A percentile compares a stretch with the other conserved stretches of the same genome.
phyloP scores from a whole-genome alignment of 2,797 vertebrate species.

The Mus minutoides region DNA sequence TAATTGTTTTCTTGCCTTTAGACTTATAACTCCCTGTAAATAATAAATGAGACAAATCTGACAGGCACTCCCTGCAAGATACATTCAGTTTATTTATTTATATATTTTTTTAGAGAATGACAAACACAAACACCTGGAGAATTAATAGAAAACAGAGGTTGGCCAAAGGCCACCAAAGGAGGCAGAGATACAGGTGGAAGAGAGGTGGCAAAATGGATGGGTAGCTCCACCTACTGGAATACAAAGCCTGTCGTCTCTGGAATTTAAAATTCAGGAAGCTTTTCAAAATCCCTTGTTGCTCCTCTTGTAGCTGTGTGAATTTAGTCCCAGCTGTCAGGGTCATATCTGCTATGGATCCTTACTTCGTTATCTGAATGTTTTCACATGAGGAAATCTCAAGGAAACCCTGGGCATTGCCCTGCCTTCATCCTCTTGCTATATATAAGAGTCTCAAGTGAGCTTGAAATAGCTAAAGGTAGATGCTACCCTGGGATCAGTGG shows the following conservation, averaged over 20 bases:
- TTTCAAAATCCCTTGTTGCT: neutral
- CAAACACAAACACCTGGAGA: neutral
- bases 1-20: neutral
- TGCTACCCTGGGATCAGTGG: rapidly evolving
- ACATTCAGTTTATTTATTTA: constrained; percentile 2
- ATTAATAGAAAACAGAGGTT: neutral
- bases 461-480: neutral
- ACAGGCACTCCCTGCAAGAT: neutral
- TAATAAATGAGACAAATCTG: neutral
- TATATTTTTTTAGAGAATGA: constrained; percentile 1
- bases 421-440: rapidly evolving
- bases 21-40: constrained; percentile 24
- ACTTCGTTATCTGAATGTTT: neutral
- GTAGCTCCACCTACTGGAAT: rapidly evolving
- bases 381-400: neutral
- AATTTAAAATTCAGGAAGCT: neutral
- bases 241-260: neutral
- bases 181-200: rapidly evolving
- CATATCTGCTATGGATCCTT: rapidly evolving
- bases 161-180: neutral
- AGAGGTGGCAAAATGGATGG: rapidly evolving
- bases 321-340: neutral
- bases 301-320: rapidly evolving
- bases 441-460: neutral
- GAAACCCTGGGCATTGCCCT: rapidly evolving